phyloP scores from a whole-genome alignment of 1,140 invertebrate genomes.

The Physella acuta region DNA sequence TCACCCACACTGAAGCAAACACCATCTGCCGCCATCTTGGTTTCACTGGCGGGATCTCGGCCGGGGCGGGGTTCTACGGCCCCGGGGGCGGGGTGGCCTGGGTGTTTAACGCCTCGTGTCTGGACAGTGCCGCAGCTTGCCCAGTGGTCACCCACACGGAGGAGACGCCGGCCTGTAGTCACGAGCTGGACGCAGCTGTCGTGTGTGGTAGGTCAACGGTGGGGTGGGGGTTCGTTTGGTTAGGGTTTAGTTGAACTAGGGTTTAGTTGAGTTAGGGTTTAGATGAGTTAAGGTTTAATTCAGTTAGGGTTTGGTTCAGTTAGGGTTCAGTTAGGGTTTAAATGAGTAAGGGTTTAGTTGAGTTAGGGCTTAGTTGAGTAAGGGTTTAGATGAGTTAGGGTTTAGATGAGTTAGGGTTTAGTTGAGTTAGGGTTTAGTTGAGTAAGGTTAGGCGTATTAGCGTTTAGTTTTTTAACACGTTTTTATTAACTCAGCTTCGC shows the following conservation, averaged over 20 bases:
- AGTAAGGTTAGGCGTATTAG: background rate
- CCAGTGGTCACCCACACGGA: conserved; percentile 17
- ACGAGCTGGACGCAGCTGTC: conserved; percentile 35
- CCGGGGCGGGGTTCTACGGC: conserved; percentile 36
- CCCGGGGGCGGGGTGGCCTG: conserved; percentile 35
- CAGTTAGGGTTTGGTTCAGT: background rate
- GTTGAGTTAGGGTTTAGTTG: background rate
- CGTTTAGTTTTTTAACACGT: too few species aligned
- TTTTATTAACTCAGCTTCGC: too few species aligned
- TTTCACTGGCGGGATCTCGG: conserved; percentile 36
- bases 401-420: too few species aligned
- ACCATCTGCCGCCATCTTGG: conserved; percentile 81
- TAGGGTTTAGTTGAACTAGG: too few species aligned
- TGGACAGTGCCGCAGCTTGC: conserved; percentile 27
- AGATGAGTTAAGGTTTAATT: background rate
- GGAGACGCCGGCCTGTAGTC: conserved; percentile 20
- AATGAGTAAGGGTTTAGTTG: background rate
- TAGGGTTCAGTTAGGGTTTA: background rate
- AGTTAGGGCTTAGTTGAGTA: background rate
- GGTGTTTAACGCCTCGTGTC: conserved; percentile 38
- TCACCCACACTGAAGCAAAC: conserved; percentile 77
- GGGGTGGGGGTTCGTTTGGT: background rate
- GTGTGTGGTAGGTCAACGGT: conserved; percentile 39
- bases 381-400: too few species aligned
- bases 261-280: background rate